Evolutionary conservation across 1,140 invertebrate genomes (phyloP), one percentile per base, ranked within the genome.

Genomic region (Wasmannia auropunctata): DNA sequence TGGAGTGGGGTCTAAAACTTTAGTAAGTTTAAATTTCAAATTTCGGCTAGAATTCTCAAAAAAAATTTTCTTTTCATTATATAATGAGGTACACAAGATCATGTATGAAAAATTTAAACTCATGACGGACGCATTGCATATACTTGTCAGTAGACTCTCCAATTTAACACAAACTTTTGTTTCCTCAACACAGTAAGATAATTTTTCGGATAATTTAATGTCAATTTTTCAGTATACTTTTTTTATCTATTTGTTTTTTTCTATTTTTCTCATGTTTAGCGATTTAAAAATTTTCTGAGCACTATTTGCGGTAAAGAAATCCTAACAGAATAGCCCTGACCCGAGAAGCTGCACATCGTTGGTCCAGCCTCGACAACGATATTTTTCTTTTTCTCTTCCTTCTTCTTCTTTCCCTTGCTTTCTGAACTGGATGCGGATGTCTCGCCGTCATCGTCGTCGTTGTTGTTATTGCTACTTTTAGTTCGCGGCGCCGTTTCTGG

Each of bases 241-340:
- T 2, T 1, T 46, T 11, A 14, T 16, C 46, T 16, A 43, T 2
- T 40, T 40, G 8, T 8, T 40, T 40, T 40, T 40, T 8, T 43
- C 43, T 11, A 0, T 43, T 43, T 10, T 43, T 43, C 14, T 0
- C 2, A 43, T n/a, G n/a, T n/a, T 11, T 11, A 43, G 43, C 43
- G 10, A 11, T 43, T 43, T 43, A 10, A 43, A 43, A 43, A 43
- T 43, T 43, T 11, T 7, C 8, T 7, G 5, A 10, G 43, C 43
- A 43, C 43, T 11, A 43, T 43, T 43, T 43, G 0, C 43, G 43
- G 14, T 7, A 11, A 11, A 43, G 14, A 43, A 43, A 11, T 7
- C 54, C 6, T 56, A 72, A 77, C 58, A 87, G 58, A 88, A 84
- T 90, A 56, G 49, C 63, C 34, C 8, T 37, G 16, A 37, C 19